Conservation (phyloP, 2,888 invertebrate genomes). For the Drosophila demipolita region DNA sequence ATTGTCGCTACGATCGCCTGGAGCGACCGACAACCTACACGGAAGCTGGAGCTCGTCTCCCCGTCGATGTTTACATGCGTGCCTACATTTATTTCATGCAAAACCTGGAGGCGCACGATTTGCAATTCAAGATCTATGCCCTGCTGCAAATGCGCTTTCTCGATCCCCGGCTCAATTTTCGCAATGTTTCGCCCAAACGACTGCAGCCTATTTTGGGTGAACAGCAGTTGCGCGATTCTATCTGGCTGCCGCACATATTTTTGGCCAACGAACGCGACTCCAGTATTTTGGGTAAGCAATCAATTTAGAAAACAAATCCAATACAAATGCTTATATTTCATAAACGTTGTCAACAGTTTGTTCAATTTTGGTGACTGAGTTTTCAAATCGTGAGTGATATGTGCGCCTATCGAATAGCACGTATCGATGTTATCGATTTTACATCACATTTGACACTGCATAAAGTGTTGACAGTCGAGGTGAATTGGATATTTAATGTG, state of each 20-base stretch:
- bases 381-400: background rate
- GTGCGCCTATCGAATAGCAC: background rate
- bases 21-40: slow-evolving; percentile 87
- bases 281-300: slow-evolving; percentile 87
- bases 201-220: slow-evolving; percentile 90
- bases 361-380: background rate
- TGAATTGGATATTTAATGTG: background rate
- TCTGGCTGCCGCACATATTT: slow-evolving; percentile 94
- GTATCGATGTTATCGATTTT: background rate
- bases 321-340: background rate
- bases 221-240: slow-evolving; percentile 88
- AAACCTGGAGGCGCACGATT: slow-evolving; percentile 92
- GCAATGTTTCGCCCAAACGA: slow-evolving; percentile 89
- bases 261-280: slow-evolving; percentile 92
- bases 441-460: background rate
- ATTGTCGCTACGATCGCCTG: slow-evolving; percentile 91
- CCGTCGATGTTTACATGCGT: slow-evolving; percentile 90
- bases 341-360: background rate
- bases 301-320: background rate
- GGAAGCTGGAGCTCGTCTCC: slow-evolving; percentile 86
- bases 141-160: slow-evolving; percentile 92
- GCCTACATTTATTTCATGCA: slow-evolving; percentile 94
- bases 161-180: slow-evolving; percentile 90
- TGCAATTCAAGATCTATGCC: slow-evolving; percentile 94
- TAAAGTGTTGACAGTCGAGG: background rate